Percentiles rank a stretch among this genome's conserved stretches.
Evolutionary conservation across 2,888 invertebrate genomes (phyloP).

Genomic region (Eristalis tenax): DNA sequence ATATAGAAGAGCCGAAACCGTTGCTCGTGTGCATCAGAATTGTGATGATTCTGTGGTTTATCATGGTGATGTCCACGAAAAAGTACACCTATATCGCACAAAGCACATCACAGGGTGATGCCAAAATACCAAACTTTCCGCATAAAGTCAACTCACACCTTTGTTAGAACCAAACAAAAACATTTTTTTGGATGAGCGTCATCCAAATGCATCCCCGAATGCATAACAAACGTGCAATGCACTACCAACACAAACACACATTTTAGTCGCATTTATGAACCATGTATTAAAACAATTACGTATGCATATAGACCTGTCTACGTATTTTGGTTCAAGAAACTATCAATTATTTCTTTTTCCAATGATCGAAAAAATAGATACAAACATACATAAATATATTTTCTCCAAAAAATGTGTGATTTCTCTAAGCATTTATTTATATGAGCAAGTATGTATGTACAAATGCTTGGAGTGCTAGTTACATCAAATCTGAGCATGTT

Average conservation of each 20-base stretch:
- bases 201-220: conserved; percentile 6
- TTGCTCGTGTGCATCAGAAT: conserved; percentile 17
- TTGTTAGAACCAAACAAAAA: conserved; percentile 8
- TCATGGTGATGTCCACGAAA: conserved; percentile 20
- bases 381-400: conserved; percentile 22
- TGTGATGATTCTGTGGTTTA: conserved; percentile 27
- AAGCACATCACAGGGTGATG: conserved; percentile 19
- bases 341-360: conserved; percentile 18
- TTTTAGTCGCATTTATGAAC: background rate
- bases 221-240: conserved; percentile 10
- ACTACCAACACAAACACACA: conserved; percentile 15
- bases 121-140: conserved; percentile 9
- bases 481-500: conserved; percentile 10
- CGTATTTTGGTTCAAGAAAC: conserved; percentile 3
- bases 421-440: conserved; percentile 8
- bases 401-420: background rate
- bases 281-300: background rate
- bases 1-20: conserved; percentile 20
- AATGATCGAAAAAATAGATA: conserved; percentile 1
- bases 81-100: conserved; percentile 15
- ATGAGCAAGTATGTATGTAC: background rate
- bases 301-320: background rate
- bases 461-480: background rate
- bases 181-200: background rate
- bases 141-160: conserved; percentile 20